phyloP scores from a whole-genome alignment of 2,797 vertebrate genomes.

The Xenentodon cancila region DNA sequence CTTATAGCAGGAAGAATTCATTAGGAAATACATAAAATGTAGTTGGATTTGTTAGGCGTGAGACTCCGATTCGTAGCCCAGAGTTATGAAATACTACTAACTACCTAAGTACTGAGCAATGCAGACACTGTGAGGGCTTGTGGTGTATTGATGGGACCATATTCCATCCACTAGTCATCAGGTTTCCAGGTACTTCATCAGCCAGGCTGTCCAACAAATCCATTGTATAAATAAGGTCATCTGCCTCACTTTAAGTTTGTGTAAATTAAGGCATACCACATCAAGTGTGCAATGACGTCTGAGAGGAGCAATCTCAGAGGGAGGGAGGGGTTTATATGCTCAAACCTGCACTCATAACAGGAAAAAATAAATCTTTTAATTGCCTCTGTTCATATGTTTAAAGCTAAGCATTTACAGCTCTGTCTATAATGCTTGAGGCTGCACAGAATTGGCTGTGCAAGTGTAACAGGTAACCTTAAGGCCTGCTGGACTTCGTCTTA shows the following conservation, averaged over 20 bases:
- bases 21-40: no score
- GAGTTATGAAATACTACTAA: background rate
- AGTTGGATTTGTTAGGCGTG: no score
- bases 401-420: constrained; percentile 13
- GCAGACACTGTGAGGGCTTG: background rate
- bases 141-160: background rate
- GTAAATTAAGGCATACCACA: constrained; percentile 4
- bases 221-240: constrained; percentile 23
- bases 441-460: constrained; percentile 12
- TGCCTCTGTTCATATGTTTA: constrained; percentile 10
- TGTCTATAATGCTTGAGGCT: constrained; percentile 5
- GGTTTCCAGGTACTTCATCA: constrained; percentile 10
- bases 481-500: constrained; percentile 26
- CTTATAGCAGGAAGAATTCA: no score
- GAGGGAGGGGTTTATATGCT: constrained; percentile 35
- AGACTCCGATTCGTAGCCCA: no score
- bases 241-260: constrained; percentile 33
- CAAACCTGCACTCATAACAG: constrained; percentile 43
- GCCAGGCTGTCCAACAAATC: constrained; percentile 29
- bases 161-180: constrained; percentile 1
- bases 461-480: constrained; percentile 25
- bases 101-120: background rate
- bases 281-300: constrained; percentile 29
- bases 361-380: constrained; percentile 26
- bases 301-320: constrained; percentile 29